A percentile compares a stretch with the other conserved stretches of the same genome.
Conservation (phyloP, 2,797 vertebrate genomes). For the Gymnoscopelus braueri region DNA sequence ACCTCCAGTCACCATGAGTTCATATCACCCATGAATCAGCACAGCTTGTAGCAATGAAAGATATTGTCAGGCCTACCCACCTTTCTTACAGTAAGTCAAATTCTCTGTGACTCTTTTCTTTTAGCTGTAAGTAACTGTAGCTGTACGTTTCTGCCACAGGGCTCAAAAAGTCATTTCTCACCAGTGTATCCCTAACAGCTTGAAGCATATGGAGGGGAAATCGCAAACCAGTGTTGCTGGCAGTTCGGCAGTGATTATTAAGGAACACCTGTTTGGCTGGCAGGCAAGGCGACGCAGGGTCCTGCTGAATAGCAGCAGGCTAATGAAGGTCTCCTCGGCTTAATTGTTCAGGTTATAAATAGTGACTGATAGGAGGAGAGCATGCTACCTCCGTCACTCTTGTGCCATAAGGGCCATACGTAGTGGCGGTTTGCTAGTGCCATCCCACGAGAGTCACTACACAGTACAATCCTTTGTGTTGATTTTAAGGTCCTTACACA, state of each 20-base stretch:
- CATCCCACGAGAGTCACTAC: constrained; percentile 60
- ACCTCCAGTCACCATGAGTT: no score
- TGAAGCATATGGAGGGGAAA: constrained; percentile 82
- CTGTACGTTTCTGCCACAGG: constrained; percentile 69
- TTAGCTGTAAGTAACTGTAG: constrained; percentile 41
- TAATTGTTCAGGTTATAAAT: constrained; percentile 87
- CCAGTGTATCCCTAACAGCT: constrained; percentile 73
- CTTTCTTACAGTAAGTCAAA: no score
- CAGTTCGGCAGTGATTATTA: constrained; percentile 82
- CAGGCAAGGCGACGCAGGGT: constrained; percentile 79
- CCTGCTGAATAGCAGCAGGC: constrained; percentile 80
- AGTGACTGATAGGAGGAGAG: constrained; percentile 67
- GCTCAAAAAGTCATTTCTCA: constrained; percentile 71
- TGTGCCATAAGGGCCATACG: constrained; percentile 27
- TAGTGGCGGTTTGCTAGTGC: constrained; percentile 48
- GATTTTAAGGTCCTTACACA: no score
- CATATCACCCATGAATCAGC: no score
- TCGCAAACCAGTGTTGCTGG: constrained; percentile 78
- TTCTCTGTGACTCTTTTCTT: no score
- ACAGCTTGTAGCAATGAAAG: no score
- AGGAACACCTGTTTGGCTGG: constrained; percentile 85
- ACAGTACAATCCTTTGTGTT: no score
- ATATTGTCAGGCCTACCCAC: no score
- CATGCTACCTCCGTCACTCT: constrained; percentile 47
- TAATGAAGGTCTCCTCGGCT: constrained; percentile 85